These are phyloP conservation scores for Drosophila anomalipes DNA, from an alignment of 2,888 invertebrate species.

Conservation along the genomic window DNA sequence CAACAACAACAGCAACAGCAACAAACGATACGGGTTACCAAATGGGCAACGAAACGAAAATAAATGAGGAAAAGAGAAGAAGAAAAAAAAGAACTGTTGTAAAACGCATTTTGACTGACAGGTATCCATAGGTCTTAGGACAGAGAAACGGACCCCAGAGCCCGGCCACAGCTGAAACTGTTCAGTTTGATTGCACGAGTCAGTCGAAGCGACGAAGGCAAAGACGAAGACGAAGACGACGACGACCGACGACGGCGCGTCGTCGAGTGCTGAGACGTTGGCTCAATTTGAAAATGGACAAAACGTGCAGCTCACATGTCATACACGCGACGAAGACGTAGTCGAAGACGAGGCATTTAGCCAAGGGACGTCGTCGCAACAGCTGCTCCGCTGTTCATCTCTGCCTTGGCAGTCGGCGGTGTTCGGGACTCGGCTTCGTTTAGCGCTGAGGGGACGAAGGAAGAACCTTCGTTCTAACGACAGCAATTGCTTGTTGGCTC, in stretches of 20 bases:
- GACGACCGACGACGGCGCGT: conserved; percentile 16
- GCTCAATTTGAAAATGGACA: conserved; percentile 81
- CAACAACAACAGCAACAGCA: conserved; percentile 43
- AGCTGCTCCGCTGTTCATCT: conserved; percentile 41
- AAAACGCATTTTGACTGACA: conserved; percentile 82
- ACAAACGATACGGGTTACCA: conserved; percentile 67
- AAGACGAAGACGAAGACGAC: conserved; percentile 12
- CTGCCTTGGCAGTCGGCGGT: neutral
- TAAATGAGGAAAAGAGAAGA: conserved; percentile 16
- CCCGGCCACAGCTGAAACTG: conserved; percentile 65
- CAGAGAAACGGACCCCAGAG: conserved; percentile 29
- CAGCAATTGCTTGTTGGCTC: conserved; percentile 26
- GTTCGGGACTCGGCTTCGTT: neutral
- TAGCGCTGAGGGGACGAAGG: neutral
- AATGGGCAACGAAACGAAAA: conserved; percentile 68
- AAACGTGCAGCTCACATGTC: conserved; percentile 82
- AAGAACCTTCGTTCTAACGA: conserved; percentile 6
- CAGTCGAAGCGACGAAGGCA: conserved; percentile 37
- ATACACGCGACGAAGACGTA: conserved; percentile 71
- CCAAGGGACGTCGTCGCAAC: conserved; percentile 34
- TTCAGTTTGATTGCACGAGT: conserved; percentile 78
- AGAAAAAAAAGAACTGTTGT: conserved; percentile 66
- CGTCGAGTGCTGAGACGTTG: conserved; percentile 65
- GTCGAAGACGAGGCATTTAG: conserved; percentile 22
- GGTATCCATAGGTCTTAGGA: conserved; percentile 76